phyloP scores from a whole-genome alignment of 2,888 invertebrate species.

The Lucinisca nassula region DNA sequence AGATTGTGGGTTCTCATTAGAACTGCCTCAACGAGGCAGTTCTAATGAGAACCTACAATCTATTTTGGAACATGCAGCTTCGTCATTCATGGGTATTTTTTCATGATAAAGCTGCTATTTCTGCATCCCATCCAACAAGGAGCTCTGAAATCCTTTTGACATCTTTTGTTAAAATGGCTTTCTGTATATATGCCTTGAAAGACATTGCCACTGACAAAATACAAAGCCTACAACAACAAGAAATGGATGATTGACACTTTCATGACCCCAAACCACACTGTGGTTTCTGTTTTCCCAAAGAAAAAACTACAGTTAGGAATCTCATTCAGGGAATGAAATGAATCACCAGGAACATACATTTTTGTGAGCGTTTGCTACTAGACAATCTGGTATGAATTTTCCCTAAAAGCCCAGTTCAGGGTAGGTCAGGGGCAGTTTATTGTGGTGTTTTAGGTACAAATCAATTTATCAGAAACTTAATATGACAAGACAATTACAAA shows the following conservation, averaged over 20 bases:
- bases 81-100: too few species aligned
- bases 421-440: not conserved
- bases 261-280: not conserved
- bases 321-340: not conserved
- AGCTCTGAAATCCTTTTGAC: too few species aligned
- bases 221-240: not conserved
- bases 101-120: too few species aligned
- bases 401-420: not conserved
- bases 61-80: too few species aligned
- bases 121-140: too few species aligned
- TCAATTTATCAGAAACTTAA: not conserved
- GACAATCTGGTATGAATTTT: not conserved
- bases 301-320: constrained; percentile 1
- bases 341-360: not conserved
- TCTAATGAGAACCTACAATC: too few species aligned
- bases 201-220: not conserved
- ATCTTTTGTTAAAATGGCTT: too few species aligned
- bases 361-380: not conserved
- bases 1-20: too few species aligned
- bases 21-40: too few species aligned
- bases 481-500: not conserved
- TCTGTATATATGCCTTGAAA: too few species aligned
- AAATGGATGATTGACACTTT: not conserved
- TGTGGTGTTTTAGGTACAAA: not conserved
- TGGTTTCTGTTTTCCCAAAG: not conserved